Evolutionary conservation across 2,797 vertebrate species (phyloP).

Genomic region (Siniperca obscura): DNA sequence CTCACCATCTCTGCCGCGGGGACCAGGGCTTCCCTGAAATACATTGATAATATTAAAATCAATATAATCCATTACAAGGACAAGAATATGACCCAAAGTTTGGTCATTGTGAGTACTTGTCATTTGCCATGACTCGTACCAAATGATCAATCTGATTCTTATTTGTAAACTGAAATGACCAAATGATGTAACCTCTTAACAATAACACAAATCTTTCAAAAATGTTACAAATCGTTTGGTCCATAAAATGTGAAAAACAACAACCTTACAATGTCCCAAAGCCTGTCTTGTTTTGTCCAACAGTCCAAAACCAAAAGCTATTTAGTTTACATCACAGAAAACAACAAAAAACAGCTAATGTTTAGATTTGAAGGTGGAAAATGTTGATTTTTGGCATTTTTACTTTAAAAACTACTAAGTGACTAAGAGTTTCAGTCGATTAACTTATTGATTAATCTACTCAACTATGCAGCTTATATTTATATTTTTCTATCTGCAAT

Average conservation of each 20-base stretch:
- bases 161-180: neutral
- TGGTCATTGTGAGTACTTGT: neutral
- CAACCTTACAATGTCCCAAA: neutral
- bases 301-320: neutral
- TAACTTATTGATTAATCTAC: too few relatives aligned
- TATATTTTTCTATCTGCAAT: neutral
- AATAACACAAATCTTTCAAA: neutral
- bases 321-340: neutral
- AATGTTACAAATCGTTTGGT: neutral
- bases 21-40: conserved; percentile 88
- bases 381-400: neutral
- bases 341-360: neutral
- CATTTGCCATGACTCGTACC: neutral
- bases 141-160: neutral
- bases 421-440: neutral
- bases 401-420: neutral
- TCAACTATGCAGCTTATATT: neutral
- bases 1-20: conserved; percentile 95
- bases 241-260: neutral
- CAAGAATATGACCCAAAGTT: neutral
- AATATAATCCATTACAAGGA: neutral
- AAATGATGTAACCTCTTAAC: neutral
- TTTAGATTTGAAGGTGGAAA: neutral
- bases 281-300: neutral
- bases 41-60: neutral